These are phyloP conservation scores for Drosophila vallismaia DNA, from an alignment of 2,888 invertebrate species.

Conservation along the genomic window DNA sequence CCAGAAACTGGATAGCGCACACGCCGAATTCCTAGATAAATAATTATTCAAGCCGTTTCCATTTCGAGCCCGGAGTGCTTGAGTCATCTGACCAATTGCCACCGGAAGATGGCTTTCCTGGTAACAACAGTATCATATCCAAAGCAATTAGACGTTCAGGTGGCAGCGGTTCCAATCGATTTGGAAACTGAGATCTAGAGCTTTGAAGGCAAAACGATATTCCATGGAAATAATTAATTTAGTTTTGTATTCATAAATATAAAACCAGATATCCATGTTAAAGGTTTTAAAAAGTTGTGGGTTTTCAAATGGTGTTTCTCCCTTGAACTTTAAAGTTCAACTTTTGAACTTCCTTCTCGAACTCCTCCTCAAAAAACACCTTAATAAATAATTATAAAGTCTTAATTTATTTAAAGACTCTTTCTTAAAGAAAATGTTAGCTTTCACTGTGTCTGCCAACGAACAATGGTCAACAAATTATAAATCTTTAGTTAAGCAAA, in stretches of 20 bases:
- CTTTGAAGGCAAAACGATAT: neutral
- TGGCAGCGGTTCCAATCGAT: slow-evolving; percentile 6
- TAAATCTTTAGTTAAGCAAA: slow-evolving; percentile 73
- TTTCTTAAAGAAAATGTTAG: slow-evolving; percentile 28
- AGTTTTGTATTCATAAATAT: too few species aligned
- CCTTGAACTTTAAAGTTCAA: too few species aligned
- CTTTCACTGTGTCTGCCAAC: slow-evolving; percentile 52
- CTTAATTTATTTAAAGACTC: neutral
- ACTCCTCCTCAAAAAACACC: neutral
- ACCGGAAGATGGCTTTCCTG: slow-evolving; percentile 28
- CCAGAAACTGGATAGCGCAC: slow-evolving; percentile 53
- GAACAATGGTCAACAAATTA: slow-evolving; percentile 66
- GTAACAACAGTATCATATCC: slow-evolving; percentile 14
- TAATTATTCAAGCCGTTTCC: slow-evolving; percentile 35
- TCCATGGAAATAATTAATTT: neutral
- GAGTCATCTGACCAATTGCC: slow-evolving; percentile 45
- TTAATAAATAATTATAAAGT: slow-evolving; percentile 6
- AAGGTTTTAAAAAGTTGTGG: too few species aligned
- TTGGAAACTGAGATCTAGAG: neutral
- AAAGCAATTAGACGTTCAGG: neutral
- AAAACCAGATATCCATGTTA: too few species aligned
- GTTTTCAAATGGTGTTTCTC: too few species aligned
- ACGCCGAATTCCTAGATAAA: slow-evolving; percentile 52
- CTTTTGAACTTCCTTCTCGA: neutral
- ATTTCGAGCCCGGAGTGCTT: slow-evolving; percentile 38